phyloP scores from a whole-genome alignment of 1,140 invertebrate species.

The Megalonaias nervosa region DNA sequence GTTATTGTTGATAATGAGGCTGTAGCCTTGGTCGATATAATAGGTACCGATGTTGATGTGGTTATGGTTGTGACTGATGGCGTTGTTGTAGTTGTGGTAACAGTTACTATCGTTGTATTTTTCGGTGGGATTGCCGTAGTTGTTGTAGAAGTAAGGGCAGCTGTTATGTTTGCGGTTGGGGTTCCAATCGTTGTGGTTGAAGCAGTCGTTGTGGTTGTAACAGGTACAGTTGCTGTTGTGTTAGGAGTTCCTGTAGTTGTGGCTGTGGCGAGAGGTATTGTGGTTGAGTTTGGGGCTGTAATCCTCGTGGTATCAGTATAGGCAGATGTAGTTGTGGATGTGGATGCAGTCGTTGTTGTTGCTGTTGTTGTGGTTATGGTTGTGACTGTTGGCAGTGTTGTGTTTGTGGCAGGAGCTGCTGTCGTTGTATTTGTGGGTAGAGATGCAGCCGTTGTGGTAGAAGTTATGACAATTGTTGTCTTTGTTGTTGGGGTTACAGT shows the following conservation, averaged over 20 bases:
- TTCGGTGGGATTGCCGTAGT: neutral
- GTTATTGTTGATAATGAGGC: neutral
- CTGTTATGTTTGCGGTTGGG: neutral
- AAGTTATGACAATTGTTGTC: slow-evolving; percentile 6
- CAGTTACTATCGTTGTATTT: neutral
- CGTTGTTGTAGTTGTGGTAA: neutral
- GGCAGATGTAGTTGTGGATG: neutral
- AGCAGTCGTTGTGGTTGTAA: neutral
- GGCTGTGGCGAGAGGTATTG: neutral
- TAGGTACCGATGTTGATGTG: neutral
- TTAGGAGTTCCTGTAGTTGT: neutral
- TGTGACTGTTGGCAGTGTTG: neutral
- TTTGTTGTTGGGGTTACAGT: slow-evolving; percentile 21
- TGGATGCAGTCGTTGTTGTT: neutral
- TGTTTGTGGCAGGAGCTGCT: neutral
- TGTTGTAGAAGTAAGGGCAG: neutral
- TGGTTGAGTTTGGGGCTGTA: neutral
- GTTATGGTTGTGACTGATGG: neutral
- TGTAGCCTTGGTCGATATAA: neutral
- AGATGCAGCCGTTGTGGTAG: slow-evolving; percentile 19
- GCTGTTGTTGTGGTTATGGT: neutral
- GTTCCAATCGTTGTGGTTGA: neutral
- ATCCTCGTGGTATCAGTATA: slow-evolving; percentile 17
- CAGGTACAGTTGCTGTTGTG: neutral
- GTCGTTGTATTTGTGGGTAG: slow-evolving; percentile 2